Base-by-base conservation (phyloP, 2,888 invertebrate genomes). In the Frankliniella fusca region DNA sequence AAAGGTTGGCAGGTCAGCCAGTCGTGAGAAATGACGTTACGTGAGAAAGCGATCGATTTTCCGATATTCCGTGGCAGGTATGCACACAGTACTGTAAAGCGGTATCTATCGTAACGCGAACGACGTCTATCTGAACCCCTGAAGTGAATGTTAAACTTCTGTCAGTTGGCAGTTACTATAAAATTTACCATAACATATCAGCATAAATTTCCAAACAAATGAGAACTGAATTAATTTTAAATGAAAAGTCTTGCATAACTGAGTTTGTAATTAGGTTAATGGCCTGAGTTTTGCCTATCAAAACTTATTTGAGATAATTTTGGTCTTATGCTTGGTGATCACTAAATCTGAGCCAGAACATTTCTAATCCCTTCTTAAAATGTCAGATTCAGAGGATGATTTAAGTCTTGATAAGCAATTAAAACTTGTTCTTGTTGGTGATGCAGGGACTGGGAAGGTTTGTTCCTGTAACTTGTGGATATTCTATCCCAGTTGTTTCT, bases 361-460 rank as follows among this genome's bases (percentile, higher is more conserved):
- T 61, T 61, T 61, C 18, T 61, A 61, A 7, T 15, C 18, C n/a
- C 3, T 5, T 11, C 15, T 61, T n/a, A 84, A 84, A 85, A 93
- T 94, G 93, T 92, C 93, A 83, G 92, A 93, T 87, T 90, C 91
- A 84, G 93, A 92, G 85, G 92, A 93, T 85, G 92, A 92, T 89
- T 27, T 76, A 10, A 76, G 70, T 84, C 86, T 89, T 84, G 91
- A 91, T 85, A 92, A 90, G 88, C 93, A 92, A 86, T 88, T 95
- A 85, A 95, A 95, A 89, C 91, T 95, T 85, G 93, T 94, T 80
- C 89, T 96, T 84, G 90, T 96, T 85, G 96, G 96, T 50, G 95
- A 96, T 88, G 91, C 94, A 81, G 91, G 91, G 83, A 93, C 93
- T 85, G 96, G 96, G 85, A 97, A 96, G 91, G 95, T 89, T 80